phyloP scores from a whole-genome alignment of 1,140 invertebrate genomes.

The Antheraea mylitta region DNA sequence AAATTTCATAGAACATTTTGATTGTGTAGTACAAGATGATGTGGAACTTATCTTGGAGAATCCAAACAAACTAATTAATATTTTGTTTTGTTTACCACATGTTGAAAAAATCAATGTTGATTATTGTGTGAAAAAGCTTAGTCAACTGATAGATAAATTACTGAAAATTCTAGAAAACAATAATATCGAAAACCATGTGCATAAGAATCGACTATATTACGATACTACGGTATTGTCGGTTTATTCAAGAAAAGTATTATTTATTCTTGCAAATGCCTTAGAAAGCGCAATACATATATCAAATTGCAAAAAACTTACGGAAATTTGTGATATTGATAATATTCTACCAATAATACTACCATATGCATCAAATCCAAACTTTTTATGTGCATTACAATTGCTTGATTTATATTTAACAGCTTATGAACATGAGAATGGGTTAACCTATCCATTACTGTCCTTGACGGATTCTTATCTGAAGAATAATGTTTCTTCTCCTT shows the following conservation, averaged over 20 bases:
- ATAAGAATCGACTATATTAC: conserved; percentile 55
- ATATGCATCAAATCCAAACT: conserved; percentile 63
- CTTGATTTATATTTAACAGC: conserved; percentile 78
- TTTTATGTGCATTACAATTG: conserved; percentile 64
- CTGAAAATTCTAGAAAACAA: conserved; percentile 49
- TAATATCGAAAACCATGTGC: conserved; percentile 45
- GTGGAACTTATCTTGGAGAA: conserved; percentile 59
- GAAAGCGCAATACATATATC: conserved; percentile 81
- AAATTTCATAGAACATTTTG: conserved; percentile 57
- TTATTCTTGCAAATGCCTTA: conserved; percentile 76
- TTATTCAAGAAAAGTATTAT: conserved; percentile 64
- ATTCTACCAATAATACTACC: conserved; percentile 58
- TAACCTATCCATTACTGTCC: conserved; percentile 69
- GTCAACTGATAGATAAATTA: conserved; percentile 49
- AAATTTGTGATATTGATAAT: conserved; percentile 62
- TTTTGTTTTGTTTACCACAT: conserved; percentile 82
- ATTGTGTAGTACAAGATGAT: conserved; percentile 49
- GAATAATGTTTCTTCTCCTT: conserved; percentile 81
- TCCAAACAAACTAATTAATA: conserved; percentile 74
- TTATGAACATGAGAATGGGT: conserved; percentile 65
- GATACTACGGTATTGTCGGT: conserved; percentile 48
- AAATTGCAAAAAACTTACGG: conserved; percentile 67
- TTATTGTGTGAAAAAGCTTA: conserved; percentile 46
- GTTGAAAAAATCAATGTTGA: conserved; percentile 73
- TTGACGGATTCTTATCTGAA: conserved; percentile 78